phyloP scores from a whole-genome alignment of 2,113 vertebrate genomes.

The Geothlypis trichas region DNA sequence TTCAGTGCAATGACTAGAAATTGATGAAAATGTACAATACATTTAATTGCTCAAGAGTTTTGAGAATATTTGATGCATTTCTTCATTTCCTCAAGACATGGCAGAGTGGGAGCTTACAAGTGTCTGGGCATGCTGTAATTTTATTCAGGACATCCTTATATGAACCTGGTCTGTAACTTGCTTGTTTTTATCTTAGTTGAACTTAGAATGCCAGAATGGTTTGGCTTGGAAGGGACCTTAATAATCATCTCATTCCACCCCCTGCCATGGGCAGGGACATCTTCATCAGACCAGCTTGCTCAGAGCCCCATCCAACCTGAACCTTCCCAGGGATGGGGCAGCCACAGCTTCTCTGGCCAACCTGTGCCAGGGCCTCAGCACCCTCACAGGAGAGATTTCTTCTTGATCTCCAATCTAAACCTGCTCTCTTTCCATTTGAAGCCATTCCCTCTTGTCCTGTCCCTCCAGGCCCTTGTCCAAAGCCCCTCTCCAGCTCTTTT shows the following conservation, averaged over 20 bases:
- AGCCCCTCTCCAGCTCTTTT: neutral
- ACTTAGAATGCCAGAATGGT: neutral
- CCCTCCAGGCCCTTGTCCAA: neutral
- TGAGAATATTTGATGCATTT: neutral
- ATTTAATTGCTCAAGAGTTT: neutral
- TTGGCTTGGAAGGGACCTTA: neutral
- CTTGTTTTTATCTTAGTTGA: neutral
- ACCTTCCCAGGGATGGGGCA: neutral
- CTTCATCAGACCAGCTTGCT: fast-evolving
- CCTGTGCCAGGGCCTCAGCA: no score
- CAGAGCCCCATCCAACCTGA: fast-evolving
- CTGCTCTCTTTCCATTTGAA: neutral
- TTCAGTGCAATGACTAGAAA: neutral
- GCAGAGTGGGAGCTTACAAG: neutral
- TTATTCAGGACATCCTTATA: neutral
- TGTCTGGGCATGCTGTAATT: neutral
- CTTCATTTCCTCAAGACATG: neutral
- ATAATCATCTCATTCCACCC: neutral
- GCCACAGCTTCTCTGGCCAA: fast-evolving
- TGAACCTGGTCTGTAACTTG: neutral
- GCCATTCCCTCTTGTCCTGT: neutral
- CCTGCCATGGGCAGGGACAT: neutral
- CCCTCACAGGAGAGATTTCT: neutral
- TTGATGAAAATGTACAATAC: neutral
- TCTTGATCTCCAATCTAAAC: neutral